Evolutionary conservation across 2,113 vertebrate genomes (phyloP).

Genomic region (Hypomesus transpacificus): DNA sequence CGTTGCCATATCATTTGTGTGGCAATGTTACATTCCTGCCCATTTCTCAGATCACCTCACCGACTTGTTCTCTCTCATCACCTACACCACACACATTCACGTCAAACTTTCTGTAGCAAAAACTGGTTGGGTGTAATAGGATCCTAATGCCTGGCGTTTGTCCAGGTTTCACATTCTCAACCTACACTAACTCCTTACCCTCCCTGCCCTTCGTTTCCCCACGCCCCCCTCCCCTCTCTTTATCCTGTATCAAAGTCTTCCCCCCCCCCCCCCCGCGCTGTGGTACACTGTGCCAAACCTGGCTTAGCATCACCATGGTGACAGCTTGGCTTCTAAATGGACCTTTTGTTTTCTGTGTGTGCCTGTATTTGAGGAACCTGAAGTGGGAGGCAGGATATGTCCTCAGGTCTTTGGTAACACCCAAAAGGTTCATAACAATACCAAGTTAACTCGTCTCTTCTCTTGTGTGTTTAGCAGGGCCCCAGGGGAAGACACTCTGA

Average conservation of each 20-base stretch:
- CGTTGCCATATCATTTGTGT: too few relatives aligned
- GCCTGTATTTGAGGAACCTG: not conserved
- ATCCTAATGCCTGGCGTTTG: not conserved
- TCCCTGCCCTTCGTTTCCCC: not conserved
- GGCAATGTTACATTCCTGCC: not conserved
- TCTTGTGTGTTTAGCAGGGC: conserved; percentile 46
- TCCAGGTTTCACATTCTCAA: too few relatives aligned
- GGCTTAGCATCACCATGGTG: conserved; percentile 11
- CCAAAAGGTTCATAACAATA: too few relatives aligned
- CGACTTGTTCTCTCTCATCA: not conserved
- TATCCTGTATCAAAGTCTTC: conserved; percentile 9
- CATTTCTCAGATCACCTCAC: not conserved
- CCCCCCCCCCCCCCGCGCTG: not conserved
- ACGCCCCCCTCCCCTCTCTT: not conserved
- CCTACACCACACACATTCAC: not conserved
- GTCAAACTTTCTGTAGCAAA: not conserved
- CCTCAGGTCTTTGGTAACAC: too few relatives aligned
- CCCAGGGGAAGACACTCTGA: conserved; percentile 60
- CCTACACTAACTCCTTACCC: not conserved
- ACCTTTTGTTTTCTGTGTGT: not conserved
- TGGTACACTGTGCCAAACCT: conserved; percentile 1
- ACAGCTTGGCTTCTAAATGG: not conserved
- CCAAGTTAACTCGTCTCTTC: conserved; percentile 1
- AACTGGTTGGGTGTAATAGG: conserved; percentile 3
- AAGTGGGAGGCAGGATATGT: not conserved